Percentiles rank a stretch among this genome's conserved stretches.
Conservation (phyloP, 2,797 vertebrate genomes). For the Trematomus bernacchii region DNA sequence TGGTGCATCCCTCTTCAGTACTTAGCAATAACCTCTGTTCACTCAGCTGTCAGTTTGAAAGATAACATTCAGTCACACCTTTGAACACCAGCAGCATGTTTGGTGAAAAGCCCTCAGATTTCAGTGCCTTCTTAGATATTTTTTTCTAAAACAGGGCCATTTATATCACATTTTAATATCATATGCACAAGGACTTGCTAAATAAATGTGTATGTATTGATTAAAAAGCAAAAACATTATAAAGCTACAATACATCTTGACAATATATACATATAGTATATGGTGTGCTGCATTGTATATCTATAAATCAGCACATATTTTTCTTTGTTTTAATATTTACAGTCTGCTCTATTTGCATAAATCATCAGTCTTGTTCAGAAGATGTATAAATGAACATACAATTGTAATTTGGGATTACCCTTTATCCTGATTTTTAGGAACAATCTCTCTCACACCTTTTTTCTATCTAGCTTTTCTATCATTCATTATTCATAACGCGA, state of each 20-base stretch:
- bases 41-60: conserved; percentile 47
- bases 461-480: background rate
- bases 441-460: background rate
- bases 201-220: background rate
- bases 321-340: background rate
- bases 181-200: background rate
- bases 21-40: conserved; percentile 46
- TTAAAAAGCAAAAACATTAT: background rate
- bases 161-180: too few relatives aligned
- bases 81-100: conserved; percentile 25
- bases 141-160: conserved; percentile 22
- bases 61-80: conserved; percentile 45
- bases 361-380: background rate
- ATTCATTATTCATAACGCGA: background rate
- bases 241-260: background rate
- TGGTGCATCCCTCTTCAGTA: conserved; percentile 44
- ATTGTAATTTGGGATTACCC: background rate
- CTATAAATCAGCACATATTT: background rate
- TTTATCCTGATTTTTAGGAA: background rate
- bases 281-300: background rate
- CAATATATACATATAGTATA: too few relatives aligned
- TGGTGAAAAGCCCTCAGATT: conserved; percentile 33
- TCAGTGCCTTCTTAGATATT: conserved; percentile 21
- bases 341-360: background rate
- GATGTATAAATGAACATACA: background rate